Evolutionary conservation across 2,113 vertebrate species (phyloP).

Genomic region (Nansenia antarctica): DNA sequence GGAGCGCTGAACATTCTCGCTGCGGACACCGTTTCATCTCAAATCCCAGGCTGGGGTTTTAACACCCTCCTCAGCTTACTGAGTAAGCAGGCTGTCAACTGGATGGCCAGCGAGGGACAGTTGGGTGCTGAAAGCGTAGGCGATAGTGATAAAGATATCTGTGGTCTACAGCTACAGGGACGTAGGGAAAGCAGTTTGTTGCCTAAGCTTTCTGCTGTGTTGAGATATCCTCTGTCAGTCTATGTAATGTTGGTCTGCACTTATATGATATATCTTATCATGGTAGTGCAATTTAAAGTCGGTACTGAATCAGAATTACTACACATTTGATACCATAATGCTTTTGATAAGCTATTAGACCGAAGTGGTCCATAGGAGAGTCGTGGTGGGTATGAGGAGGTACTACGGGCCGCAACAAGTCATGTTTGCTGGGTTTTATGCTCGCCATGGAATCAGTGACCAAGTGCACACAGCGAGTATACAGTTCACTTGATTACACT

Average conservation of each 20-base stretch:
- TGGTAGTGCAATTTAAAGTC: neutral
- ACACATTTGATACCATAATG: neutral
- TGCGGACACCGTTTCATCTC: constrained; percentile 13
- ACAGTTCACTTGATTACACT: neutral
- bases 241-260: constrained; percentile 1
- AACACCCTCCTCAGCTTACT: constrained; percentile 11
- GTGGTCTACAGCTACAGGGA: too few species aligned
- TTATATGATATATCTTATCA: neutral
- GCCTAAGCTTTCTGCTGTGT: neutral
- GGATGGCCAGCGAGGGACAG: neutral
- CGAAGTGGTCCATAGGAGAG: neutral
- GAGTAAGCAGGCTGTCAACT: constrained; percentile 26
- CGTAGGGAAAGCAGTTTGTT: neutral
- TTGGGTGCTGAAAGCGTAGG: constrained; percentile 11
- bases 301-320: neutral
- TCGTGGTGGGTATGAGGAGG: neutral
- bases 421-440: too few species aligned
- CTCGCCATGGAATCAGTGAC: neutral
- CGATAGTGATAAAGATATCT: neutral
- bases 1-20: neutral
- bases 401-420: neutral
- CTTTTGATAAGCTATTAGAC: neutral
- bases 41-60: constrained; percentile 6
- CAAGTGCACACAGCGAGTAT: neutral
- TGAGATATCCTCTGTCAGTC: neutral